Evolutionary conservation across 2,888 invertebrate genomes (phyloP), one percentile per base, ranked within the genome.

Genomic region (Notocelia uddmanniana): DNA sequence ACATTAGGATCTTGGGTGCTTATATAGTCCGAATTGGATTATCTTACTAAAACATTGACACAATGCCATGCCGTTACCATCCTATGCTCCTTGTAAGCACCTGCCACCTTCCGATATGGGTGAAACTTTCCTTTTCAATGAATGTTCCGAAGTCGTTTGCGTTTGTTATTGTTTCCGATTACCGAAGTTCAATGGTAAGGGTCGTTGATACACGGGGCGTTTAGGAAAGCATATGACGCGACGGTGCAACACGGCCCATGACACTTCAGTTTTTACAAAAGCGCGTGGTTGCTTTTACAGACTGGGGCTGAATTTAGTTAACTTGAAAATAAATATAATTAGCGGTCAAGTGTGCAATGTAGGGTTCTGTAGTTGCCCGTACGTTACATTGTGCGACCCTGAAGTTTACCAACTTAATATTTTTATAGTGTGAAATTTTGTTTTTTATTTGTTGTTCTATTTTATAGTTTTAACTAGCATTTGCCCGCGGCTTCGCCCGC

Each of bases 141-240:
- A 90, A 89, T 88, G 90, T 92, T 90, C 82, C 78, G 81, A 88
- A 91, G 87, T 91, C 89, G 90, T 91, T 91, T 87, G 80, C 83
- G 83, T 88, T 85, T 91, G 89, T 91, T 92, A 92, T 91, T 92
- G 91, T 91, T 91, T 92, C 89, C 88, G 82, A 92, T 92, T 85
- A 85, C 80, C 81, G 71, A 91, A 92, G 86, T 92, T 91, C 83
- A 85, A 83, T 82, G 81, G 82, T 79, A 77, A 79, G 75, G 78
- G 79, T 74, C 73, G 69, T 62, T 59, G 64, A 60, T 31, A 45
- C 41, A 60, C 59, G 66, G 41, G 59, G 21, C 54, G 58, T 54
- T 10, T 23, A 11, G 21, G 21, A 1, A 2, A 15, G 34, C 45
- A 45, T 45, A 6, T n/a, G 45, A 45, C 45, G 45, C 45, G 45